Conservation (phyloP, 1,140 invertebrate species). For the Bombus haemorrhoidalis region DNA sequence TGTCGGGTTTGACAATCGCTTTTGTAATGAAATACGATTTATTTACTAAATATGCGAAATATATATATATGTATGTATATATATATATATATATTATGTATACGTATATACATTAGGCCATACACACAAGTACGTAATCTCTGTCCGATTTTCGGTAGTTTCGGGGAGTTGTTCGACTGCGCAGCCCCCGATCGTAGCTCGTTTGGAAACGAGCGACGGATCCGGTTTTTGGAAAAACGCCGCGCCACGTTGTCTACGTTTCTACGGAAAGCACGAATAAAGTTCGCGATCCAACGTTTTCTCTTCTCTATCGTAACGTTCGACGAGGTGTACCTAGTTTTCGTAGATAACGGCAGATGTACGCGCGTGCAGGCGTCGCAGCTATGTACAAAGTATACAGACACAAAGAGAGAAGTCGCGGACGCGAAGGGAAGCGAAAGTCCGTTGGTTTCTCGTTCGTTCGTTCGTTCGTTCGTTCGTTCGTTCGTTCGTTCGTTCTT, state of each 20-base stretch:
- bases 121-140: conserved; percentile 73
- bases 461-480: background rate
- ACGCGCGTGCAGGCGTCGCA: conserved; percentile 24
- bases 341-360: conserved; percentile 27
- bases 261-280: conserved; percentile 40
- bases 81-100: background rate
- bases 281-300: background rate
- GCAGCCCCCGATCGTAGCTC: background rate
- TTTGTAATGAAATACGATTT: conserved; percentile 77
- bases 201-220: background rate
- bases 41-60: conserved; percentile 78
- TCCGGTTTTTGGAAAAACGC: background rate
- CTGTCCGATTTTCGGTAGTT: conserved; percentile 39
- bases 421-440: background rate
- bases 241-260: conserved; percentile 19
- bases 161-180: background rate
- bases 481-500: too few relatives aligned
- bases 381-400: conserved; percentile 51
- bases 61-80: conserved; percentile 48
- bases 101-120: conserved; percentile 75
- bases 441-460: background rate
- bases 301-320: background rate
- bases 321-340: background rate
- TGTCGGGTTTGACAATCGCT: background rate
- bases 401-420: background rate